Evolutionary conservation across 2,113 vertebrate genomes (phyloP), one percentile per base, ranked within the genome.

Genomic region (Ammodramus savannarum): DNA sequence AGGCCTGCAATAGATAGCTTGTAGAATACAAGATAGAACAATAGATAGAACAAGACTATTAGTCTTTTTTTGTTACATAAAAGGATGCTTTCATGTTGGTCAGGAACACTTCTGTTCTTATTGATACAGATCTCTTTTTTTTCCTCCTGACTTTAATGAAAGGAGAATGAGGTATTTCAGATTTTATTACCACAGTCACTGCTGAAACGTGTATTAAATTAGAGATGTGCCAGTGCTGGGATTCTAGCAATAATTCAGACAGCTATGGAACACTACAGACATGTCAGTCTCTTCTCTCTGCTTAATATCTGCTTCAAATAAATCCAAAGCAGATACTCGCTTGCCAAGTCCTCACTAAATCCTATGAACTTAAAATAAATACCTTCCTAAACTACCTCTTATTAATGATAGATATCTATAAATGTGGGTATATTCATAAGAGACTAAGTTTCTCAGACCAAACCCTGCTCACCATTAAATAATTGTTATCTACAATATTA

Each of bases 161-260:
- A 87, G 31, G 62, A 87, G 77, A 93, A 95, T 0, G 7, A 94
- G 46, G 29, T 63, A 69, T 93, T 96, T 95, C 75, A 92, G 86
- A 89, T 95, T 93, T 89, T 85, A 96, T 95, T 89, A 77, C 36
- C 77, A 59, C 1, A 16, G 71, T 51, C 63, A 72, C 48, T 80
- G 36, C 43, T 91, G 87, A 93, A 92, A 94, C 1, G 8, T 66
- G 23, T 59, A 89, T 92, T 90, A 87, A 88, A 96, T 95, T 90
- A 92, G 68, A 87, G 52, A 85, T 66, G 43, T 81, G 48, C 36
- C 49, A 67, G 25, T 63, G 52, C 73, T 82, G 52, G 31, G 8
- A 3, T 78, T 91, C 95, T 74, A 87, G 80, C 77, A 85, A 58
- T 89, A 93, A 96, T 87, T 96, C 93, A 95, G n/a, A 85, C 31